Conservation (phyloP, 2,113 vertebrate species). For the Oenanthe oenanthe region DNA sequence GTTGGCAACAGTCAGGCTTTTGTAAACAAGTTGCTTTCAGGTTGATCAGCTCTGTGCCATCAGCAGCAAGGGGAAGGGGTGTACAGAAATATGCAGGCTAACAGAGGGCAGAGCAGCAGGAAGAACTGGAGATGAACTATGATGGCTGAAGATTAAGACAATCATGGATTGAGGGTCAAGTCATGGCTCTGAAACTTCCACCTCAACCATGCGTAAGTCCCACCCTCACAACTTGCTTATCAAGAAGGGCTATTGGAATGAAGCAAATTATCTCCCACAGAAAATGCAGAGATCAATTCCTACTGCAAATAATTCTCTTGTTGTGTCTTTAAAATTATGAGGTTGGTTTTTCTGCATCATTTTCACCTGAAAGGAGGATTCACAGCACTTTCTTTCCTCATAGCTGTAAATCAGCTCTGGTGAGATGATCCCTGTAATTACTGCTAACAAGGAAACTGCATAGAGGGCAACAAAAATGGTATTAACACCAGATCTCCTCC, state of each 20-base stretch:
- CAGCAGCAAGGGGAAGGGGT: background rate
- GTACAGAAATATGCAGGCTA: background rate
- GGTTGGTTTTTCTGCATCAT: background rate
- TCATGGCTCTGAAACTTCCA: background rate
- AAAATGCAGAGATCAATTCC: background rate
- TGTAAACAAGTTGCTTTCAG: slow-evolving; percentile 20
- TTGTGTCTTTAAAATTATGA: background rate
- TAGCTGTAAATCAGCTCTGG: background rate
- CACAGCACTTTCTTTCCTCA: background rate
- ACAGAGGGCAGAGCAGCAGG: background rate
- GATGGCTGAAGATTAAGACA: background rate
- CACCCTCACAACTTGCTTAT: background rate
- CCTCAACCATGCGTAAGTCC: background rate
- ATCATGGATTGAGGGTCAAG: background rate
- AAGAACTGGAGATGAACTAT: background rate
- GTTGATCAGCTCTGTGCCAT: background rate
- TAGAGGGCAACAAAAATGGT: background rate
- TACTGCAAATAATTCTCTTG: background rate
- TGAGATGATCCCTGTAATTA: background rate
- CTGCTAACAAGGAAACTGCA: background rate
- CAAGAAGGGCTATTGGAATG: background rate
- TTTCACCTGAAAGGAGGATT: background rate
- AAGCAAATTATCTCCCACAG: background rate
- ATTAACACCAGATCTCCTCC: background rate
- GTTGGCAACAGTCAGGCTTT: background rate